These are phyloP conservation scores for Microcebus ravelobensis DNA, from an alignment of 2,113 vertebrate genomes.

Conservation along the genomic window DNA sequence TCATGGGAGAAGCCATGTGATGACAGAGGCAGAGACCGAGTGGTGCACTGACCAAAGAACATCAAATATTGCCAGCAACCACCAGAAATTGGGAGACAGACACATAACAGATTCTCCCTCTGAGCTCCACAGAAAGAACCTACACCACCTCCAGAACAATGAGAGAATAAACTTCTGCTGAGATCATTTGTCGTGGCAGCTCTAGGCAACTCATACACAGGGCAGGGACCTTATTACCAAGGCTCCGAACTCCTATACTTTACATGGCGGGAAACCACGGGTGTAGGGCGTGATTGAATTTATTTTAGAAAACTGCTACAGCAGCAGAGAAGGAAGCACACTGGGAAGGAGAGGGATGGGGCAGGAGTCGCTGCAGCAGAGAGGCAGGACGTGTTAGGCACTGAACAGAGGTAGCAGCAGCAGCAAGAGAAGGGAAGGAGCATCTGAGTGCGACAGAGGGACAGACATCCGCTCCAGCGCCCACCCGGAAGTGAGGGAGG, in stretches of 20 bases:
- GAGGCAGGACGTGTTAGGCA: neutral
- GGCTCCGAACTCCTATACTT: neutral
- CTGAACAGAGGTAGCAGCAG: neutral
- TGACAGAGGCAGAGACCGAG: neutral
- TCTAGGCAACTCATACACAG: neutral
- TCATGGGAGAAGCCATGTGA: neutral
- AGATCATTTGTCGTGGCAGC: neutral
- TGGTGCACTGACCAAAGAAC: neutral
- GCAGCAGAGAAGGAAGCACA: neutral
- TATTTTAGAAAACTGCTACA: neutral
- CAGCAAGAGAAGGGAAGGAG: neutral
- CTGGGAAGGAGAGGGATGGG: accelerated
- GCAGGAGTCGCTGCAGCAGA: neutral
- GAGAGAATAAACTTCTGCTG: neutral
- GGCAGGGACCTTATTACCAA: neutral
- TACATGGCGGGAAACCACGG: neutral
- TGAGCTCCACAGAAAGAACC: no score
- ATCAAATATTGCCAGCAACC: neutral
- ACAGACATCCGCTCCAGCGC: neutral
- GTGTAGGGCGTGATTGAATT: neutral
- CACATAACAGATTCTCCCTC: neutral
- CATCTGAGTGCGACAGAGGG: no score
- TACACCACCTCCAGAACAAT: neutral
- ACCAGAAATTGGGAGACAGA: neutral
- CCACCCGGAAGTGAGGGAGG: neutral